Base-by-base conservation (phyloP, 2,888 invertebrate species). In the Hirudinaria manillensis region DNA sequence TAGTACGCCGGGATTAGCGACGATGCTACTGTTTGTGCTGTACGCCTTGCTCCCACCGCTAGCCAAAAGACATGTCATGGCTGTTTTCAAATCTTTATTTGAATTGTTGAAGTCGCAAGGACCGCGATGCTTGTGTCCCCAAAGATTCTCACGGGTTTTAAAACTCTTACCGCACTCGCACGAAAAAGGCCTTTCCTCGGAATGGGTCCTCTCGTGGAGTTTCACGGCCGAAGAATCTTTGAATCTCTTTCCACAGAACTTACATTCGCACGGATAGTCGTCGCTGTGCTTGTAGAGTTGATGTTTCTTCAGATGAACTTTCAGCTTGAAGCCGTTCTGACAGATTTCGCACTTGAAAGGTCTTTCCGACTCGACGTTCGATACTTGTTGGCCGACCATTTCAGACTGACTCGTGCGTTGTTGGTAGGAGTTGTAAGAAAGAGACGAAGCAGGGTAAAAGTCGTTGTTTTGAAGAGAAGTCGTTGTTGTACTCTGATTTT, bases 61-160 rank as follows among this genome's bases (percentile, higher is more conserved):
- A 45, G 45, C 13, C 45, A 45, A 45, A 45, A 45, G 45, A 16
- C 45, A 45, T 10, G 45, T 45, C 45, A 45, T 45, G 45, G 45
- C 3, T 7, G 45, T 45, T 16, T 45, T 45, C 45, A 45, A 45
- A 45, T 45, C 45, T 45, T 45, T 45, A 45, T 45, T 45, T 45
- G 45, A 45, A 45, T 65, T 65, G n/a, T n/a, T n/a, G 27, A 13
- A 27, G 29, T 61, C 61, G 66, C 79, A 79, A 32, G 78, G 79
- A 13, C 78, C 78, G 3, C 80, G 70, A 75, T 80, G 77, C n/a
- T 77, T 76, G 66, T 80, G 80, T 21, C 80, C 79, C 80, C 80
- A 80, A 27, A 80, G 79, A 55, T 79, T 80, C 72, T 80, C 80
- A 19, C 77, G 32, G 4, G 80, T 79, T 76, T 80, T 80, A 78